A percentile compares a stretch with the other conserved stretches of the same genome.
These are phyloP conservation scores for Uromys caudimaculatus DNA, from an alignment of 2,797 vertebrate species.

Conservation along the genomic window DNA sequence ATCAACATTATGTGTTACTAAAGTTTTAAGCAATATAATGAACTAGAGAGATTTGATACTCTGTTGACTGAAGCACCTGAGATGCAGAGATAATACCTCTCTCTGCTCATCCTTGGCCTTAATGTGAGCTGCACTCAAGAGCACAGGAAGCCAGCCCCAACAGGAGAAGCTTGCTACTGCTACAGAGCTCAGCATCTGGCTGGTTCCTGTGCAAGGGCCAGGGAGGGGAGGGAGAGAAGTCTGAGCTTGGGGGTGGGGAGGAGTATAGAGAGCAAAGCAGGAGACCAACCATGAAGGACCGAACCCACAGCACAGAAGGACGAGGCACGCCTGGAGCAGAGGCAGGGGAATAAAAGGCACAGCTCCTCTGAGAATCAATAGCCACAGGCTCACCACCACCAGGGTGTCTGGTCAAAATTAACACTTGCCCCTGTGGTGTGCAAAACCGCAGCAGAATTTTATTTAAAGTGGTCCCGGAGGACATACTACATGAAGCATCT, in stretches of 20 bases:
- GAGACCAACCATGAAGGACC: neutral
- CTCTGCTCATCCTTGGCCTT: neutral
- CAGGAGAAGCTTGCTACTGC: neutral
- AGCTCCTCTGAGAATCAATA: conserved; percentile 23
- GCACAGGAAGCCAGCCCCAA: neutral
- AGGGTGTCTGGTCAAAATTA: conserved; percentile 60
- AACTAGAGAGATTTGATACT: neutral
- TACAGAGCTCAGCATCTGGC: neutral
- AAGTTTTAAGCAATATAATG: neutral
- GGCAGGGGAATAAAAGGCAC: neutral
- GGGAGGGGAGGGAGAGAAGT: neutral
- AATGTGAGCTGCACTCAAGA: neutral
- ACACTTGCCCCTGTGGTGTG: conserved; percentile 20
- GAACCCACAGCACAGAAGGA: neutral
- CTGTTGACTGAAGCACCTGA: neutral
- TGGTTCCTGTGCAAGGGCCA: neutral
- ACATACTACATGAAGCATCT: neutral
- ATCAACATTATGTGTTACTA: neutral
- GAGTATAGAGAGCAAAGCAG: neutral
- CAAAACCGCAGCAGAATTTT: conserved; percentile 47
- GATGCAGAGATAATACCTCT: neutral
- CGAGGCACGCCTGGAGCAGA: neutral
- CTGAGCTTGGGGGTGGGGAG: neutral
- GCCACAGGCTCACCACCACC: conserved; percentile 17
- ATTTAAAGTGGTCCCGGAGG: conserved; percentile 20